Conservation (phyloP, 2,888 invertebrate species). For the Cyclophora punctaria region DNA sequence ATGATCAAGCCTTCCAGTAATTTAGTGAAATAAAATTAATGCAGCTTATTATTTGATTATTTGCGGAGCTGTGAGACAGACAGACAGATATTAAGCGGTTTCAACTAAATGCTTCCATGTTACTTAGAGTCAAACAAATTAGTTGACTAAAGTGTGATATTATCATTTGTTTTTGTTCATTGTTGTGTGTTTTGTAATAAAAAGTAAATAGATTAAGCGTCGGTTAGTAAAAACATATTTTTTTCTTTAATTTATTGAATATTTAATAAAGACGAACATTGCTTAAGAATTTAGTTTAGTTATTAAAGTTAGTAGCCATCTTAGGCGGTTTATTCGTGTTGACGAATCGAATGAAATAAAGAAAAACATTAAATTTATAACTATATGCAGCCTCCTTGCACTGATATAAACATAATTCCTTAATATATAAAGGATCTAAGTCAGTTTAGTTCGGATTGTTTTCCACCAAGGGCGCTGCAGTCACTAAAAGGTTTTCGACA, state of each 20-base stretch:
- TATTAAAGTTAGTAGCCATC: constrained; percentile 54
- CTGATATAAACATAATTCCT: too few species aligned
- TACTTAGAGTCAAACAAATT: constrained; percentile 43
- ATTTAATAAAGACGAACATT: constrained; percentile 73
- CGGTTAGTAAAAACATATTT: constrained; percentile 45
- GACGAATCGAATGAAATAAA: constrained; percentile 25
- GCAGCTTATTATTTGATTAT: constrained; percentile 55
- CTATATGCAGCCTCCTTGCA: too few species aligned
- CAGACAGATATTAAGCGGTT: constrained; percentile 35
- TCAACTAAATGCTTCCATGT: constrained; percentile 55
- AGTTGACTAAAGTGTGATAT: constrained; percentile 71
- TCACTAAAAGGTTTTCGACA: too few species aligned
- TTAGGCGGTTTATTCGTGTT: constrained; percentile 37
- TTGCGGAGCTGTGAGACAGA: constrained; percentile 67
- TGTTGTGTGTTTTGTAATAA: constrained; percentile 72
- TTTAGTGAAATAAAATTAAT: constrained; percentile 60
- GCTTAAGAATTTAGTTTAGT: constrained; percentile 70
- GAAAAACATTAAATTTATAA: too few species aligned
- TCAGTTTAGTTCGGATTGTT: too few species aligned
- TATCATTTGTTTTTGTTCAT: constrained; percentile 69
- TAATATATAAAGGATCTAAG: too few species aligned
- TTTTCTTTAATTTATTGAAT: constrained; percentile 67
- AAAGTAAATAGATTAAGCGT: constrained; percentile 56
- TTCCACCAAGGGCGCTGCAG: too few species aligned
- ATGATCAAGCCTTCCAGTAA: constrained; percentile 75